These are phyloP conservation scores for Bradypodion pumilum DNA, from an alignment of 2,797 vertebrate species.

Conservation along the genomic window DNA sequence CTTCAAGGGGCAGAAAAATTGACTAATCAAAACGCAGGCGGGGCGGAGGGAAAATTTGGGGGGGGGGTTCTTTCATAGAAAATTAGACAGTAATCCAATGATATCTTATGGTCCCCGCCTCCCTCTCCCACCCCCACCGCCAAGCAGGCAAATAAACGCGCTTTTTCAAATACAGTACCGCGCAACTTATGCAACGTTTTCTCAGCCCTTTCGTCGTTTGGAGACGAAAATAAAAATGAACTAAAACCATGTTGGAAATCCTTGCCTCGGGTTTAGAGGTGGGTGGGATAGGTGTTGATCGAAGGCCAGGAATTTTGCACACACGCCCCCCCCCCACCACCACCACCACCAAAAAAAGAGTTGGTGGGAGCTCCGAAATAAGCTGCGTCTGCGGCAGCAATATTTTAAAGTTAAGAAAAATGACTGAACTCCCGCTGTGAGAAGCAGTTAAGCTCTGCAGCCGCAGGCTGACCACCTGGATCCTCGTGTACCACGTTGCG, in stretches of 20 bases:
- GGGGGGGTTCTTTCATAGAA: conserved; percentile 37
- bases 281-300: too few relatives aligned
- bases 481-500: too few relatives aligned
- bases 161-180: neutral
- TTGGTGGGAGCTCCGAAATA: too few relatives aligned
- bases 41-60: neutral
- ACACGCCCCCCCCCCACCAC: too few relatives aligned
- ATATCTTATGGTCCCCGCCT: conserved; percentile 17
- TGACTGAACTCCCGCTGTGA: too few relatives aligned
- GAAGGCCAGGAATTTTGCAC: too few relatives aligned
- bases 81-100: conserved; percentile 55
- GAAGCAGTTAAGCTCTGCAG: neutral
- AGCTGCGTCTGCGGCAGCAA: too few relatives aligned
- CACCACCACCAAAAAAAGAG: too few relatives aligned
- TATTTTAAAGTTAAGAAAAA: too few relatives aligned
- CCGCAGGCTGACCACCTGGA: neutral
- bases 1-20: conserved; percentile 45
- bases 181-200: neutral
- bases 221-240: too few relatives aligned
- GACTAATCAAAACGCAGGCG: conserved; percentile 66
- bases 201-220: neutral
- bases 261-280: too few relatives aligned
- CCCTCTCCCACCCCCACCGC: neutral
- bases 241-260: neutral
- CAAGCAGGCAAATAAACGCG: neutral